A percentile compares a stretch with the other conserved stretches of the same genome.
These are phyloP conservation scores for Merops nubicus DNA, from an alignment of 2,113 vertebrate genomes.

Conservation along the genomic window DNA sequence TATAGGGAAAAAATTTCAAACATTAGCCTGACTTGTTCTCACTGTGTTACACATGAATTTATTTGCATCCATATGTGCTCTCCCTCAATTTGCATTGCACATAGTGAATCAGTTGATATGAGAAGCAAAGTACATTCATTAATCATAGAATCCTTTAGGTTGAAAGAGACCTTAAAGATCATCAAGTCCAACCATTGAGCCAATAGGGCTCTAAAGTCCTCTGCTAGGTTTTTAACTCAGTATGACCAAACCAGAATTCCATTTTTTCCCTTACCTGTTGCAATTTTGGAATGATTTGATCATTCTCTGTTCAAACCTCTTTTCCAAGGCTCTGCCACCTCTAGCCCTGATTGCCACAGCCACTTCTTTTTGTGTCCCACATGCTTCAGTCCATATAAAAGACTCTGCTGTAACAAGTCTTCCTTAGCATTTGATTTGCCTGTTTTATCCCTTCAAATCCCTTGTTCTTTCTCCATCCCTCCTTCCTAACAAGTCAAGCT, in stretches of 20 bases:
- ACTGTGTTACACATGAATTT: not conserved
- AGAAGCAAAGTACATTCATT: not conserved
- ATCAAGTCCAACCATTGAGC: no score
- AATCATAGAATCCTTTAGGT: no score
- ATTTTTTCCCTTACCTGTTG: not conserved
- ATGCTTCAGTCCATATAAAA: not conserved
- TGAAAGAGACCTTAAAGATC: no score
- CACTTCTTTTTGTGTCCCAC: not conserved
- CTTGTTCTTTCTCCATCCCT: not conserved
- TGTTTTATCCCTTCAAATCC: not conserved
- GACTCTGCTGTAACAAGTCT: not conserved
- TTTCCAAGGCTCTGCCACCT: not conserved
- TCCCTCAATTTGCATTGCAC: not conserved
- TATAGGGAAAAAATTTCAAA: not conserved
- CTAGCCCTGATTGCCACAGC: not conserved
- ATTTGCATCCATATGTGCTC: not conserved
- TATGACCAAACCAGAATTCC: not conserved
- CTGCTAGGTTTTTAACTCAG: not conserved
- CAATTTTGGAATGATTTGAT: not conserved
- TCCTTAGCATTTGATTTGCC: not conserved
- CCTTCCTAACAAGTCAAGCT: not conserved
- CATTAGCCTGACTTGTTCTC: not conserved
- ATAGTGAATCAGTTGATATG: not conserved
- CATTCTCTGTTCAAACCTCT: not conserved
- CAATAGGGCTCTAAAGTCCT: no score